Percentiles rank a stretch among this genome's conserved stretches.
These are phyloP conservation scores for Tangara arthus DNA, from an alignment of 2,797 vertebrate genomes.

Conservation along the genomic window DNA sequence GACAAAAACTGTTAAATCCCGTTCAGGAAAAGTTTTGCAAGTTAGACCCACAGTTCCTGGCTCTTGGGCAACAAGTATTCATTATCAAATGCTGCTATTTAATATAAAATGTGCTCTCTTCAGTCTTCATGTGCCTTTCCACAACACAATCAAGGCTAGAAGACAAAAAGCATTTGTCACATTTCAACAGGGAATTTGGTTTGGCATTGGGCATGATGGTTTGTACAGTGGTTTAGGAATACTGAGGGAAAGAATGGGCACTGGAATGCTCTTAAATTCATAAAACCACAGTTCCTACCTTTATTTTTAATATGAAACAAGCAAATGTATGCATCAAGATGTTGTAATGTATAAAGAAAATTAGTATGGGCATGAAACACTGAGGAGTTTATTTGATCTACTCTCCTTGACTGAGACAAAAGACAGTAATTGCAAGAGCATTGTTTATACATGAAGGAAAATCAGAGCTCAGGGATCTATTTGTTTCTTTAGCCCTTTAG, in stretches of 20 bases:
- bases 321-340: neutral
- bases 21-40: neutral
- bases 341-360: neutral
- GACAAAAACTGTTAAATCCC: neutral
- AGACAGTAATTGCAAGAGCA: neutral
- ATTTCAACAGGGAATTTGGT: neutral
- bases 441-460: neutral
- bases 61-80: neutral
- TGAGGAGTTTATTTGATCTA: neutral
- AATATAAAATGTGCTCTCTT: neutral
- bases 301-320: neutral
- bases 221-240: neutral
- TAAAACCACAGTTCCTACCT: neutral
- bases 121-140: neutral
- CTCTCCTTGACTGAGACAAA: neutral
- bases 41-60: neutral
- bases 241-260: neutral
- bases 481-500: neutral
- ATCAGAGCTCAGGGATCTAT: neutral
- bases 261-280: neutral
- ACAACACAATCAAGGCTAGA: neutral
- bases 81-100: neutral
- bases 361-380: neutral
- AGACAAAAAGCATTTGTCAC: neutral
- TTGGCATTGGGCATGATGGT: neutral